Base-by-base conservation (phyloP, 2,113 vertebrate species). In the Craseonycteris thonglongyai region DNA sequence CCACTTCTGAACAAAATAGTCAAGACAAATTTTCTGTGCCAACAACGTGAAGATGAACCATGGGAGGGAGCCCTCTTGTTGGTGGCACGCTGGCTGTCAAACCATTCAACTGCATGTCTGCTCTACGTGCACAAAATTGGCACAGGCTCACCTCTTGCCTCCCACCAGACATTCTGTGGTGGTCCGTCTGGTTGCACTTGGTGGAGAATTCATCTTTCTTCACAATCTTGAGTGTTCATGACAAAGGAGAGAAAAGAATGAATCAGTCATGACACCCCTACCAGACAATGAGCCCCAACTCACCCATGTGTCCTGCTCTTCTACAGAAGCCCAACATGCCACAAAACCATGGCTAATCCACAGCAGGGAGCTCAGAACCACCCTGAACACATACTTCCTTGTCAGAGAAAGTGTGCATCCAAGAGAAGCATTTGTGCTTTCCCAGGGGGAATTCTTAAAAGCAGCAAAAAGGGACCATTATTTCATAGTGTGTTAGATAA, bases 121-220 rank as follows among this genome's bases (percentile, higher is more conserved):
- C 16, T 28, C 56, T 69, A 4, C 1, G 4, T 0, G 45, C 38
- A 71, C 28, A 56, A 42, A 7, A 45, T 15, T 63, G 13, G 83
- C 2, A 0, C 11, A 58, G 33, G 88, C 98, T 96, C 95, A 99
- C 99, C 99, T 99, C 99, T 94, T 99, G 99, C 95, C 99, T 98
- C 61, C 99, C 99, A 15, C 99, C 99, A 0, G 99, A 98, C 99
- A 99, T 99, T 16, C 99, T 98, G 93, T 99, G 99, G 94, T 99
- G 98, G 97, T 99, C 99, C 0, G 99, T 99, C 98, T 99, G 99
- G 98, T 99, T 99, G 98, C 99, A 99, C 95, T 99, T 99, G 0
- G 99, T 99, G 59, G 99, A 99, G 97, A 99, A 99, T 96, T 99
- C 99, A 0, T 99, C 99, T 97, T 98, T 99, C 96, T 99, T 99